Conservation (phyloP, 1,140 invertebrate species). For the Drosophila lacertosa region DNA sequence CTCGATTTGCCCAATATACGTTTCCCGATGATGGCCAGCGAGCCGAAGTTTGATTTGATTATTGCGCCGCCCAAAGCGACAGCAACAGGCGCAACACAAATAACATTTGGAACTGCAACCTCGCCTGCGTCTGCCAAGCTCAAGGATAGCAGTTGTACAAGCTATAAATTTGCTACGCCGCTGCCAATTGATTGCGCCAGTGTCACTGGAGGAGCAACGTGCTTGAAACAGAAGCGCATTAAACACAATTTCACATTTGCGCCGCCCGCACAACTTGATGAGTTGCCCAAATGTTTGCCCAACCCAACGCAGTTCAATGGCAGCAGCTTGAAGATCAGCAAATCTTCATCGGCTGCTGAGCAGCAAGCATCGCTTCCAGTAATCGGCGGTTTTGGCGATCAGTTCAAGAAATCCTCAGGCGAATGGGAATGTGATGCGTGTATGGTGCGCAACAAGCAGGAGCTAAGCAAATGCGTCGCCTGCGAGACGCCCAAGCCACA, state of each 20-base stretch:
- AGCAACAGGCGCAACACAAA: not conserved
- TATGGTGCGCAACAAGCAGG: constrained; percentile 87
- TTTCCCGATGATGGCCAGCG: constrained; percentile 86
- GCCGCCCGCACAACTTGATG: constrained; percentile 6
- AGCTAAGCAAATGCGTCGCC: constrained; percentile 85
- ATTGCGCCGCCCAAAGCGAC: constrained; percentile 24
- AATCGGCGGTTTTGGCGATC: constrained; percentile 83
- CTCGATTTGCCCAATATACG: constrained; percentile 86
- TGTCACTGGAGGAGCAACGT: too few relatives aligned
- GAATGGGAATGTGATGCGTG: constrained; percentile 89
- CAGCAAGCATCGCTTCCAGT: not conserved
- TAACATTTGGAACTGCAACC: not conserved
- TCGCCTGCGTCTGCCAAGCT: not conserved
- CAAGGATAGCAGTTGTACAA: constrained; percentile 3
- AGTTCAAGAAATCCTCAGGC: constrained; percentile 85
- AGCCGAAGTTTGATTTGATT: constrained; percentile 86
- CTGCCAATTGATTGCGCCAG: not conserved
- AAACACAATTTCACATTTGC: constrained; percentile 25
- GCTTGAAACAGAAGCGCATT: not conserved
- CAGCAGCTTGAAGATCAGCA: not conserved
- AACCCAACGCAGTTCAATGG: constrained; percentile 11
- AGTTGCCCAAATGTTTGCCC: not conserved
- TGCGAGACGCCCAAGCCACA: constrained; percentile 16
- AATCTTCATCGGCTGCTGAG: not conserved
- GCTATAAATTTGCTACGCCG: constrained; percentile 30